phyloP scores from a whole-genome alignment of 2,113 vertebrate species.

The Cynopterus brachyotis region DNA sequence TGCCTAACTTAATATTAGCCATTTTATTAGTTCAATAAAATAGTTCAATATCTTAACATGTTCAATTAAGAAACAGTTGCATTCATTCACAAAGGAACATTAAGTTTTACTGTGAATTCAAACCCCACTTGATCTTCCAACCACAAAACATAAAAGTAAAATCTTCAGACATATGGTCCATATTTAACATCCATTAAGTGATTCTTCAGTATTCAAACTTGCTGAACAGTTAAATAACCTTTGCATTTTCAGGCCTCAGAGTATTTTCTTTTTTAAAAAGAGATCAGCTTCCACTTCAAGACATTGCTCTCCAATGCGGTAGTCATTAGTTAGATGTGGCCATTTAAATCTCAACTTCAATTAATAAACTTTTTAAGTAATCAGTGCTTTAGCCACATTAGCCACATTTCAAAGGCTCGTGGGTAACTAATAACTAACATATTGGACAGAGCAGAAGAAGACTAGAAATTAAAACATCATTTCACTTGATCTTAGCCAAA shows the following conservation, averaged over 20 bases:
- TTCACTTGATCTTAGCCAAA: not conserved
- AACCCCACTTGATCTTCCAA: slow-evolving; percentile 37
- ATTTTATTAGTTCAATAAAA: slow-evolving; percentile 70
- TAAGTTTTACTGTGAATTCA: slow-evolving; percentile 67
- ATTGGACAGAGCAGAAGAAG: not conserved
- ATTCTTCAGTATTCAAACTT: not conserved
- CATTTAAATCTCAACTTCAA: not conserved
- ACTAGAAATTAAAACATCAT: not conserved
- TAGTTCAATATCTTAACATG: slow-evolving; percentile 56
- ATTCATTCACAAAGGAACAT: slow-evolving; percentile 67
- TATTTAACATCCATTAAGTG: slow-evolving; percentile 4
- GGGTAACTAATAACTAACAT: not conserved
- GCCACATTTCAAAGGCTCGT: not conserved
- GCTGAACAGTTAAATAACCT: not conserved
- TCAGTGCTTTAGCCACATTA: not conserved
- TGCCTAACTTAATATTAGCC: slow-evolving; percentile 28
- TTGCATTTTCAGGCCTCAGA: not conserved
- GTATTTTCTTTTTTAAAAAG: not conserved
- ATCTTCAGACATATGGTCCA: not conserved
- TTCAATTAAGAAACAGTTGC: slow-evolving; percentile 64
- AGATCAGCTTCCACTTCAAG: not conserved
- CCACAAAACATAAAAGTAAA: slow-evolving; percentile 55
- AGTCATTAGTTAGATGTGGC: fast-evolving
- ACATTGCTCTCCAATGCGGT: not conserved
- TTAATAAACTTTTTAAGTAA: not conserved